Evolutionary conservation across 2,113 vertebrate species (phyloP).

Genomic region (Sceloporus tristichus): DNA sequence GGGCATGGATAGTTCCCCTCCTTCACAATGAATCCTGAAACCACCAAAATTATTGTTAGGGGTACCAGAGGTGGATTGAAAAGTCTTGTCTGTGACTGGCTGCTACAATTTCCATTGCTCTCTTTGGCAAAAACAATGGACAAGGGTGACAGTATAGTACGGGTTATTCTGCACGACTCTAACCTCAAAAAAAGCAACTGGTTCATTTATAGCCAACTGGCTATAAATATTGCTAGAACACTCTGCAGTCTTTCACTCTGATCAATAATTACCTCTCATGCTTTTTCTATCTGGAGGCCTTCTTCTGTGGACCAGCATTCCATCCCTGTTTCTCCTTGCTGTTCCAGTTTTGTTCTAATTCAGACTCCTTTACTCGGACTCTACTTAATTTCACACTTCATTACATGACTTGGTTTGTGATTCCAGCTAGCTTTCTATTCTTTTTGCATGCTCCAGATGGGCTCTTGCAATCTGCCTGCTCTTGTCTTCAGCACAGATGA

Average conservation of each 20-base stretch:
- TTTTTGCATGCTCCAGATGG: not conserved
- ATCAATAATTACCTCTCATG: not conserved
- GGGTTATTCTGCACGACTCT: not conserved
- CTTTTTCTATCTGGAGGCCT: not conserved
- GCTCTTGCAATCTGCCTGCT: too few species aligned
- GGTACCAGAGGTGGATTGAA: not conserved
- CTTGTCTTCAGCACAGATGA: too few species aligned
- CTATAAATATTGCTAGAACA: not conserved
- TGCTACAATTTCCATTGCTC: not conserved
- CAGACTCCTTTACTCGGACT: not conserved
- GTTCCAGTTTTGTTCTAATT: too few species aligned
- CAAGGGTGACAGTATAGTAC: not conserved
- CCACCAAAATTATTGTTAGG: not conserved
- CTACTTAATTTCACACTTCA: not conserved
- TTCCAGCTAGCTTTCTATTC: not conserved
- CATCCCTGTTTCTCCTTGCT: not conserved
- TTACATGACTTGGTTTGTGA: not conserved
- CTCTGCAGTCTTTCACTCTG: not conserved
- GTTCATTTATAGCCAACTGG: too few species aligned
- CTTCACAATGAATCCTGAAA: not conserved
- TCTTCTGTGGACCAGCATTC: not conserved
- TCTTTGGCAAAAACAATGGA: not conserved
- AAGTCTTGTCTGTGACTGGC: too few species aligned
- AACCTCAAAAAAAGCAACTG: not conserved
- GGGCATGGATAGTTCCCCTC: not conserved